phyloP scores from a whole-genome alignment of 2,113 vertebrate genomes.

The Cyprinodon brontotheroides region DNA sequence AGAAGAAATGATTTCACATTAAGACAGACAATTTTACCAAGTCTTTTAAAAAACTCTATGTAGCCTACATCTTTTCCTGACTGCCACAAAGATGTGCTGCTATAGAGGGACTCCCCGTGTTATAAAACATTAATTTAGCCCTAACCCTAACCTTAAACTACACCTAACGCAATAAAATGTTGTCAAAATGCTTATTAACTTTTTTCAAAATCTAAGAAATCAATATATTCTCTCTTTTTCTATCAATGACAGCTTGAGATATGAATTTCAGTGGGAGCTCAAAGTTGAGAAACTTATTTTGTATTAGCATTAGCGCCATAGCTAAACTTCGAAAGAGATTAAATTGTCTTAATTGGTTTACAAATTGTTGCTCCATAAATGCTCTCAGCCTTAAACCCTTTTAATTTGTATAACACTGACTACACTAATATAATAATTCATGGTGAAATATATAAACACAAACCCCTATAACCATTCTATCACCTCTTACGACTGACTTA shows the following conservation, averaged over 20 bases:
- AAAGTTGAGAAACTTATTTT: neutral
- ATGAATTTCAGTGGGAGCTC: neutral
- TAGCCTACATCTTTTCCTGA: neutral
- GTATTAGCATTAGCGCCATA: neutral
- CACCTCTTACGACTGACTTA: neutral
- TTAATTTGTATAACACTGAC: neutral
- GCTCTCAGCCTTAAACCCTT: neutral
- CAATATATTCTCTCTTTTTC: neutral
- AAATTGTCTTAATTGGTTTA: too few relatives aligned
- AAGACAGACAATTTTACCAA: neutral
- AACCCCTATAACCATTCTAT: neutral
- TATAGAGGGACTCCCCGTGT: neutral
- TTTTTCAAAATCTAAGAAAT: neutral
- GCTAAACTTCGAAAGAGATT: neutral
- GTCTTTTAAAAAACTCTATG: neutral
- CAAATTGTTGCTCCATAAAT: neutral
- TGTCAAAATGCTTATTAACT: neutral
- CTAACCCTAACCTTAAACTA: neutral
- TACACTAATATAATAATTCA: neutral
- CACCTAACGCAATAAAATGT: neutral
- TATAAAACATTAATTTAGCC: neutral
- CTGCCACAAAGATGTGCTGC: neutral
- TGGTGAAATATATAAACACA: neutral
- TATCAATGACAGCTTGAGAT: neutral
- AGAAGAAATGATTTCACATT: neutral